A percentile compares a stretch with the other conserved stretches of the same genome.
These are phyloP conservation scores for Conus canariensis DNA, from an alignment of 2,888 invertebrate genomes.

Conservation along the genomic window DNA sequence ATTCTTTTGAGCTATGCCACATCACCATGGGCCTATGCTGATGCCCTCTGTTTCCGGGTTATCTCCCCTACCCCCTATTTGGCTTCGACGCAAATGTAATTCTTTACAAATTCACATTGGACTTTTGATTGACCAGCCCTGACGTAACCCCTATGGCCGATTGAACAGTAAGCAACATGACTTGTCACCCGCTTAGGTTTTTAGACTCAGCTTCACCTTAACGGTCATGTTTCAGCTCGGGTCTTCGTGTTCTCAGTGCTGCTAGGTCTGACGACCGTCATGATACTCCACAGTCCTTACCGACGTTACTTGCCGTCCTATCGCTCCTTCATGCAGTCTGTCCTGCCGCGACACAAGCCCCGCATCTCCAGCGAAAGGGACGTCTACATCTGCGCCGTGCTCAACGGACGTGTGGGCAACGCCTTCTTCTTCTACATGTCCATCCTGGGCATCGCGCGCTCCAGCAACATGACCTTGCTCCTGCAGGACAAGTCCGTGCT, in stretches of 20 bases:
- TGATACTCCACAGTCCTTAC: neutral
- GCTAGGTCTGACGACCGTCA: neutral
- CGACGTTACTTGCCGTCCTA: neutral
- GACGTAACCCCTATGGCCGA: neutral
- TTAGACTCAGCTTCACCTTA: neutral
- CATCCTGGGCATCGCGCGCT: conserved; percentile 12
- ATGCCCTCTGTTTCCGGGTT: no score
- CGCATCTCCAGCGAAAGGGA: neutral
- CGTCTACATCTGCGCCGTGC: conserved; percentile 13
- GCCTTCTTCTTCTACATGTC: conserved; percentile 37
- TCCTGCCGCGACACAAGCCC: neutral
- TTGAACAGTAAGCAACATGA: neutral
- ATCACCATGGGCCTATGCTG: no score
- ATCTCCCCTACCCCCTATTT: no score
- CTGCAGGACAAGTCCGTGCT: conserved; percentile 21
- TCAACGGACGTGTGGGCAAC: conserved; percentile 37
- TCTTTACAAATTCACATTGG: no score
- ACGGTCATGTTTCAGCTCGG: neutral
- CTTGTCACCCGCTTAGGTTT: neutral
- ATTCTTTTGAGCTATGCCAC: no score
- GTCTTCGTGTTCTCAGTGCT: neutral
- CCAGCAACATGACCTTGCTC: conserved; percentile 41
- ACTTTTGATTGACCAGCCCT: no score
- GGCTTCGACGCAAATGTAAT: no score
- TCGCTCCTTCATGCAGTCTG: neutral